A percentile compares a stretch with the other conserved stretches of the same genome.
Evolutionary conservation across 2,888 invertebrate genomes (phyloP).

Genomic region (Hymenopus coronatus): DNA sequence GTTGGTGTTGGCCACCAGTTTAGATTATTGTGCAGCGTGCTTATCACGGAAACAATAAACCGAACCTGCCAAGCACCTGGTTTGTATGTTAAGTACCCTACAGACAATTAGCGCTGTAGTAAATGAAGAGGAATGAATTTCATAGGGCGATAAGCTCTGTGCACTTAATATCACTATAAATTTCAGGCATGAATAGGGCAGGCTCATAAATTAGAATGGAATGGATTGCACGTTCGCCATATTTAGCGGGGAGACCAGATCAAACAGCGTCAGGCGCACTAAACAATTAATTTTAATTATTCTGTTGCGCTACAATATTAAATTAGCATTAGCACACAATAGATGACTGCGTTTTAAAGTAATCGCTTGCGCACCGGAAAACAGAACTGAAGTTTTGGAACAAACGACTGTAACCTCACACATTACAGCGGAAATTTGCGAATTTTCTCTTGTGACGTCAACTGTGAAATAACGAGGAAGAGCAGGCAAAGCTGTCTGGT

Average conservation of each 20-base stretch:
- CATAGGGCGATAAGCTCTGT: neutral
- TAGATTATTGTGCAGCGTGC: too few species aligned
- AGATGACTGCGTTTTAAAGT: neutral
- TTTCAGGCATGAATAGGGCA: neutral
- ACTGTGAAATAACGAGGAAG: neutral
- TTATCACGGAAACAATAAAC: neutral
- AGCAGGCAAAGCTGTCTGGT: too few species aligned
- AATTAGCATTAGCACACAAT: neutral
- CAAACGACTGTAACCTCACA: neutral
- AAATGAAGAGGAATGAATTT: neutral
- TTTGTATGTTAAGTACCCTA: neutral
- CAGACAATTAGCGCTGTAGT: neutral
- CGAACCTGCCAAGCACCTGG: neutral
- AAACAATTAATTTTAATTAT: neutral
- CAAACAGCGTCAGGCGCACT: neutral
- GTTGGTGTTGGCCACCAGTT: too few species aligned
- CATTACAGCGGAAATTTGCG: too few species aligned
- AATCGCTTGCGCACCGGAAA: neutral
- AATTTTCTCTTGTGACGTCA: neutral
- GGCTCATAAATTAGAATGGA: neutral
- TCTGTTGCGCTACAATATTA: neutral
- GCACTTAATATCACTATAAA: neutral
- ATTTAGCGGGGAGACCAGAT: neutral
- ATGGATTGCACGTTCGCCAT: neutral
- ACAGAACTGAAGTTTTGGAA: neutral